Evolutionary conservation across 2,888 invertebrate species (phyloP), one percentile per base, ranked within the genome.

Genomic region (Caenorhabditis sp.): DNA sequence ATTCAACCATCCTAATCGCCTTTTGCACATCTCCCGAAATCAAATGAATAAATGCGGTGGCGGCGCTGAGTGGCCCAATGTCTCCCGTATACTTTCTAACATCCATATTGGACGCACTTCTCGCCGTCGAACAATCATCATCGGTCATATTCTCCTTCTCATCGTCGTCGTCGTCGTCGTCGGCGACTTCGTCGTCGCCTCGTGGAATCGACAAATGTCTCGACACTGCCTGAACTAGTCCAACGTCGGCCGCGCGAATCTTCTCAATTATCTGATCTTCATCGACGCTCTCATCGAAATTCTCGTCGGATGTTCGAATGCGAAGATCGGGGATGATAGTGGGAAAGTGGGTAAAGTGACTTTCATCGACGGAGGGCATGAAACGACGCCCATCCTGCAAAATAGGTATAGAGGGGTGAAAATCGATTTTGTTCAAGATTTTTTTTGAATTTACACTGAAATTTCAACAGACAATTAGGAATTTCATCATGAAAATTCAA

Each of bases 21-120:
- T 62, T 52, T 38, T 63, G 54, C n/a, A 80, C 58, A 36, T 80
- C 69, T 10, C 81, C 81, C 63, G 77, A 70, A 63, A 77, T 70
- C 26, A 81, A 63, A 75, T 81, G 76, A 26, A 79, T 65, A 20
- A 76, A 63, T 5, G 78, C 77, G 12, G 70, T 64, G 3, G 75
- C 67, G 0, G 72, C 69, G 27, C 68, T 67, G 8, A 76, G 58
- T 25, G 76, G 70, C 23, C 75, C 75, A 50, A 67, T 62, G 31
- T 75, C 63, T 61, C 70, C 67, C 20, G 56, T 25, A 52, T 73
- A 73, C 12, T 4, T 49, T 31, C 31, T 31, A 4, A 31, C 31
- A 31, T 31, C 31, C 5, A 31, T 10, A 31, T 7, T 10, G 4
- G 31, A 31, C 10, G 26, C 10, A 14, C 27, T 50, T 36, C 57